phyloP scores from a whole-genome alignment of 2,888 invertebrate species.

The Ophonus ardosiacus region DNA sequence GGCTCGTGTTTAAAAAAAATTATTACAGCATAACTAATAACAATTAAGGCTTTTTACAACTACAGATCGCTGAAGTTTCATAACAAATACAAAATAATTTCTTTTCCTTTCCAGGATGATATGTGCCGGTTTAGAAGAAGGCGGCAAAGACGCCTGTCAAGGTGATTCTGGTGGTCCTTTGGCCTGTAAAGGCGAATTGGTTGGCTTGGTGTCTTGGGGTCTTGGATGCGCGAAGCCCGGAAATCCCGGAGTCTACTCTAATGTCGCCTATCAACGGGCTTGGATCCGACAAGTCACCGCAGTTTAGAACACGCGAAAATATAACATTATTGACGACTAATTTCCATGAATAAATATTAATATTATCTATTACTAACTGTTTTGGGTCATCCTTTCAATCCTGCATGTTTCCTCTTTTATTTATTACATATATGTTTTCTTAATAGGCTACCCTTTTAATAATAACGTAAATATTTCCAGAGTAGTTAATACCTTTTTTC shows the following conservation, averaged over 20 bases:
- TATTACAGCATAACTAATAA: too few relatives aligned
- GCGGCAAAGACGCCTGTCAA: conserved; percentile 69
- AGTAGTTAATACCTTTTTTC: too few relatives aligned
- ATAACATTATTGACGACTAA: neutral
- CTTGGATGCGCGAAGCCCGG: conserved; percentile 1
- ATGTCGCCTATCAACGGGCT: conserved; percentile 37
- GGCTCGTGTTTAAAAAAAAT: too few relatives aligned
- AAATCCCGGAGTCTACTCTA: conserved; percentile 40
- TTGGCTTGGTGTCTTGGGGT: conserved; percentile 32
- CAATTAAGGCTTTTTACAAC: neutral
- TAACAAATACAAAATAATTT: neutral
- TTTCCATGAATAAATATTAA: neutral
- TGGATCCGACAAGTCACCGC: conserved; percentile 29
- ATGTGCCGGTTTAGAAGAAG: conserved; percentile 67
- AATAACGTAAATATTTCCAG: too few relatives aligned
- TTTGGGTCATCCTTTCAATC: too few relatives aligned
- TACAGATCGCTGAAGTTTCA: neutral
- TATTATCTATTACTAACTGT: neutral
- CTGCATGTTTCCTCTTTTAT: too few relatives aligned
- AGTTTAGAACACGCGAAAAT: neutral
- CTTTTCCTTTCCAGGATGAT: conserved; percentile 65
- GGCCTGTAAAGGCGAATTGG: neutral
- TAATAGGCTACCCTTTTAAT: too few relatives aligned
- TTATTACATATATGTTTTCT: too few relatives aligned
- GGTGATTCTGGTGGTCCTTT: conserved; percentile 46